These are phyloP conservation scores for Tromatobia lineatoria DNA, from an alignment of 2,888 invertebrate species.

Conservation along the genomic window DNA sequence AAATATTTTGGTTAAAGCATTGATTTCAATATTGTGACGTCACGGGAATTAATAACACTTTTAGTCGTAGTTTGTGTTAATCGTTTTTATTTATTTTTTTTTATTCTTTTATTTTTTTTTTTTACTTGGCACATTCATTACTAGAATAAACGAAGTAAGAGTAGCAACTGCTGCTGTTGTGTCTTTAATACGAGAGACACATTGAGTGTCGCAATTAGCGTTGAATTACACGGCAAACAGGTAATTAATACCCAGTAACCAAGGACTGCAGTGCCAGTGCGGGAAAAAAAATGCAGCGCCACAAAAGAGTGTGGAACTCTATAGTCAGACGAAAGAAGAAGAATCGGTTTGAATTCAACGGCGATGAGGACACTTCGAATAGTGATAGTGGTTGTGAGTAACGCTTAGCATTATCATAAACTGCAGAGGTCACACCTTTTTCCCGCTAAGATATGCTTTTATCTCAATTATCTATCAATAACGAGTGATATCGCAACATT, in stretches of 20 bases:
- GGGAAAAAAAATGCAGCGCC: slow-evolving; percentile 74
- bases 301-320: slow-evolving; percentile 84
- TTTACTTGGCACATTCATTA: not conserved
- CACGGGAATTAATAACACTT: no score
- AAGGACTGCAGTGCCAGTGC: slow-evolving; percentile 28
- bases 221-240: slow-evolving; percentile 42
- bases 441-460: not conserved
- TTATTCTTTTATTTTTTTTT: not conserved
- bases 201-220: slow-evolving; percentile 41
- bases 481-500: slow-evolving; percentile 15
- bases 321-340: slow-evolving; percentile 84
- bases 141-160: not conserved
- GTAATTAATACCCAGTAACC: slow-evolving; percentile 54
- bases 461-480: slow-evolving; percentile 12
- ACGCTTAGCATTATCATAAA: not conserved
- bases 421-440: not conserved
- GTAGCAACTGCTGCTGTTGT: not conserved
- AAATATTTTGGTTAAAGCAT: no score
- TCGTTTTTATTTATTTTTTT: not conserved
- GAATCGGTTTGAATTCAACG: slow-evolving; percentile 70
- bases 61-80: no score
- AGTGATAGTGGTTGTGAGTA: slow-evolving; percentile 65
- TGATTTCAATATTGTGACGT: no score
- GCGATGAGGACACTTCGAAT: slow-evolving; percentile 64
- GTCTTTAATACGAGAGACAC: slow-evolving; percentile 10